These are phyloP conservation scores for Cephus cinctus DNA, from an alignment of 1,140 invertebrate species.

Conservation along the genomic window DNA sequence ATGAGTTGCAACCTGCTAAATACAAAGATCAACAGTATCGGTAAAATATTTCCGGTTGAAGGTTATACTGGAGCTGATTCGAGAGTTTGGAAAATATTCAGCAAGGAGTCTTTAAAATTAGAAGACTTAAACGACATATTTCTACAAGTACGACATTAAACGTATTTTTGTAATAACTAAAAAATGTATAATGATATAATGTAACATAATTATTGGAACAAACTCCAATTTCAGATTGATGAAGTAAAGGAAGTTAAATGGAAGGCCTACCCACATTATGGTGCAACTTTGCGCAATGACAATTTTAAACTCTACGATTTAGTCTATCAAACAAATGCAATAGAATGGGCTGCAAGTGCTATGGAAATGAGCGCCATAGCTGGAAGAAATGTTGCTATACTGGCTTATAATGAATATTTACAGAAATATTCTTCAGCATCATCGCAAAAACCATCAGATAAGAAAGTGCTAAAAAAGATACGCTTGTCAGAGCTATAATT, in stretches of 20 bases:
- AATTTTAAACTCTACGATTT: slow-evolving; percentile 60
- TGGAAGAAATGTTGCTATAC: slow-evolving; percentile 65
- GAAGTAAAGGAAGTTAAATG: slow-evolving; percentile 46
- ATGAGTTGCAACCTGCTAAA: slow-evolving; percentile 55
- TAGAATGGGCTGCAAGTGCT: slow-evolving; percentile 69
- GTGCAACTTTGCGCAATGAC: slow-evolving; percentile 40
- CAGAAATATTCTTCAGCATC: slow-evolving; percentile 4
- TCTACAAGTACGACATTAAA: slow-evolving; percentile 30
- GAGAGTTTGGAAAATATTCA: slow-evolving; percentile 64
- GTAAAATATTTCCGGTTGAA: slow-evolving; percentile 50
- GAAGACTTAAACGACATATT: slow-evolving; percentile 58
- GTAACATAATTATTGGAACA: slow-evolving; percentile 33
- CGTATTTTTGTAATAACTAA: slow-evolving; percentile 9
- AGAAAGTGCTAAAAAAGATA: no score
- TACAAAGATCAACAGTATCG: slow-evolving; percentile 47
- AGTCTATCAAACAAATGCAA: slow-evolving; percentile 67
- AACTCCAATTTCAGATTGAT: slow-evolving; percentile 30
- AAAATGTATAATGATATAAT: slow-evolving; percentile 5
- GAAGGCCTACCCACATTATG: slow-evolving; percentile 68
- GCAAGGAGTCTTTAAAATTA: slow-evolving; percentile 48
- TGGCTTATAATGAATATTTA: slow-evolving; percentile 49
- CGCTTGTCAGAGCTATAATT: no score
- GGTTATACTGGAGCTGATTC: slow-evolving; percentile 22
- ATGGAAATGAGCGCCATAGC: slow-evolving; percentile 73
- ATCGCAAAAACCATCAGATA: slow-evolving; percentile 10